These are phyloP conservation scores for Hypotaenidia philippensis DNA, from an alignment of 2,797 vertebrate species.

Conservation along the genomic window DNA sequence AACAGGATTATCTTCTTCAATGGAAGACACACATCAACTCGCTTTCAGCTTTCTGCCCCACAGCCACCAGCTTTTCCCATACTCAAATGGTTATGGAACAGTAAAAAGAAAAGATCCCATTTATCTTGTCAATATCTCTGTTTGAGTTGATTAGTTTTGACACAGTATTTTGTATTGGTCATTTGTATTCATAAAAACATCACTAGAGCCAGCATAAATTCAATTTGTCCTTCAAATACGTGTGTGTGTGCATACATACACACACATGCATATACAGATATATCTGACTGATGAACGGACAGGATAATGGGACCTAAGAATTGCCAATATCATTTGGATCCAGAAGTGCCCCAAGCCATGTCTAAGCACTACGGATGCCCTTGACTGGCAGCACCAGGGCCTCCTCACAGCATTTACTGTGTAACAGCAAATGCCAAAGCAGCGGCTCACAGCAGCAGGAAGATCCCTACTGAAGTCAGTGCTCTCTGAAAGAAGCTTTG, in stretches of 20 bases:
- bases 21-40: conserved; percentile 2
- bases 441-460: not conserved
- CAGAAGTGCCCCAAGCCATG: conserved; percentile 3
- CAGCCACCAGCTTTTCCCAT: not conserved
- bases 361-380: not conserved
- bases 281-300: not conserved
- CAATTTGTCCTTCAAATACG: not conserved
- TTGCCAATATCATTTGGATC: not conserved
- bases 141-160: conserved; percentile 35
- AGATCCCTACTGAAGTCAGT: not conserved
- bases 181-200: conserved; percentile 48
- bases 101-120: not conserved
- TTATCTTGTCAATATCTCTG: not conserved
- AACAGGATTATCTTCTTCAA: conserved; percentile 34
- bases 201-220: not conserved
- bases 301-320: not conserved
- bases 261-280: not conserved
- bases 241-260: not conserved
- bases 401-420: not conserved
- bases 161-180: not conserved
- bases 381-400: not conserved
- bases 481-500: not conserved
- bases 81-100: not conserved
- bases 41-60: conserved; percentile 15
- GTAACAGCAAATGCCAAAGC: conserved; percentile 6